These are phyloP conservation scores for Mesembrinibis cayennensis DNA, from an alignment of 2,113 vertebrate species.

Conservation along the genomic window DNA sequence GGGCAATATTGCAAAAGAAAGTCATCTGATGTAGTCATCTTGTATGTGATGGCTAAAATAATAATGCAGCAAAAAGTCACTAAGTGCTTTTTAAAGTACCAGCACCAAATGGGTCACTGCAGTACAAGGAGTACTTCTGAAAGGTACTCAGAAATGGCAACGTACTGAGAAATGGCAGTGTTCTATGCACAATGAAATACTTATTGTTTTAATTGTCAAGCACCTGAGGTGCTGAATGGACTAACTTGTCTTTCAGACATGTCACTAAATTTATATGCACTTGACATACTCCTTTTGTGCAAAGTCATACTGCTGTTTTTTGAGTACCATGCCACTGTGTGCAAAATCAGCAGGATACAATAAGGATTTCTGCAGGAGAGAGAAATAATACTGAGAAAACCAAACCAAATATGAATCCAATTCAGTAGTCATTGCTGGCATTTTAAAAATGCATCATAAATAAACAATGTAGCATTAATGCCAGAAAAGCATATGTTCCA, in stretches of 20 bases:
- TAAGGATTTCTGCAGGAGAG: neutral
- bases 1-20: neutral
- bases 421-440: neutral
- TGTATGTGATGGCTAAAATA: neutral
- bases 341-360: conserved; percentile 28
- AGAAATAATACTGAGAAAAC: conserved; percentile 9
- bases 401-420: neutral
- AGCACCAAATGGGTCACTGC: neutral
- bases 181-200: neutral
- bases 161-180: neutral
- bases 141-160: neutral
- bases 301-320: neutral
- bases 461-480: neutral
- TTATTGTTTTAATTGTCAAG: neutral
- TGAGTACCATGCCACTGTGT: neutral
- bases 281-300: neutral
- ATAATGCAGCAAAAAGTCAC: neutral
- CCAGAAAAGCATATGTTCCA: neutral
- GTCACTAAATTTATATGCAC: neutral
- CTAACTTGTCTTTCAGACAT: conserved; percentile 3
- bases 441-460: conserved; percentile 26
- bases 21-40: neutral
- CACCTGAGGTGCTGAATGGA: neutral
- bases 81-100: conserved; percentile 52
- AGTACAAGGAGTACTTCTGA: neutral